These are phyloP conservation scores for Carpatolechia fugitivella DNA, from an alignment of 2,888 invertebrate genomes.

Conservation along the genomic window DNA sequence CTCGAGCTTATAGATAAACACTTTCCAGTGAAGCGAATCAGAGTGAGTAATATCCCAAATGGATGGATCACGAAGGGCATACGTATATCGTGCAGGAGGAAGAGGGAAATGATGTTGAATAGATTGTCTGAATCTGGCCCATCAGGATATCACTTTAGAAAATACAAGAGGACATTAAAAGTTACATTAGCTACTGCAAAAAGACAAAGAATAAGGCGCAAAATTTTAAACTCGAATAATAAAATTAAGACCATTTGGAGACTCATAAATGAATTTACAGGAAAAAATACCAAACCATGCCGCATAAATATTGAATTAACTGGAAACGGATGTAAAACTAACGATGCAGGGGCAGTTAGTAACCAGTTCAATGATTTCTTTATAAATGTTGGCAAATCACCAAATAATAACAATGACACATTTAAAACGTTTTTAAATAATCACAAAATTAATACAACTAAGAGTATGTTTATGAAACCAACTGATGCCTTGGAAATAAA, in stretches of 20 bases:
- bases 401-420: not conserved
- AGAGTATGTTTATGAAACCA: not conserved
- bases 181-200: not conserved
- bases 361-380: not conserved
- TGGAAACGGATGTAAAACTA: not conserved
- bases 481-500: not conserved
- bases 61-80: not conserved
- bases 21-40: not conserved
- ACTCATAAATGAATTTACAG: not conserved
- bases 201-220: not conserved
- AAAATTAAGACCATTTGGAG: not conserved
- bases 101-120: not conserved
- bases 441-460: not conserved
- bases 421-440: not conserved
- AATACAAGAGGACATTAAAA: not conserved
- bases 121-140: no score
- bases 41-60: not conserved
- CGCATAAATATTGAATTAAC: not conserved
- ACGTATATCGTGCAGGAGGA: not conserved
- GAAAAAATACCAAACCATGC: not conserved
- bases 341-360: not conserved
- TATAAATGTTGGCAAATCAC: not conserved
- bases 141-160: not conserved
- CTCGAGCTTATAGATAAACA: not conserved
- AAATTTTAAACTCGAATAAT: not conserved